Evolutionary conservation across 2,113 vertebrate species (phyloP), one percentile per base, ranked within the genome.

Genomic region (Collichthys lucidus): DNA sequence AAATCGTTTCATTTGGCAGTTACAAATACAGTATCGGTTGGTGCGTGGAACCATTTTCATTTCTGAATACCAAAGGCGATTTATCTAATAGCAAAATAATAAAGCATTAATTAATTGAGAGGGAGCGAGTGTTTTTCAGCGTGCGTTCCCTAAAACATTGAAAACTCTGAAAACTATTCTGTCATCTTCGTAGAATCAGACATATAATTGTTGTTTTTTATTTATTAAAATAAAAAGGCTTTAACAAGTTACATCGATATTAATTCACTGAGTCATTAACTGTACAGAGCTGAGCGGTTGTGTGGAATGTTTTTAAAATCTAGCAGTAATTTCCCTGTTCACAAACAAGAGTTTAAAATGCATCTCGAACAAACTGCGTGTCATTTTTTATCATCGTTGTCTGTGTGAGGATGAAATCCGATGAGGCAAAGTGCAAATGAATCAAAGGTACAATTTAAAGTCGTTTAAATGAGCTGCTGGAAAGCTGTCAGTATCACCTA

Each of bases 401-500:
- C 46, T 68, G 68, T 84, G 65, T 71, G 60, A 55, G 12, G 40
- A 68, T 82, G 60, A 55, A 66, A 83, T 80, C 57, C 40, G 19
- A 87, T 83, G 79, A 88, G 67, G 60, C 82, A 84, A 86, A 90
- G 84, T 90, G 83, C 75, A 85, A 85, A 56, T 74, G 65, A 86
- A 73, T 85, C 42, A 78, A 84, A 67, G 46, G 60, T 66, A 85
- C 60, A 73, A 40, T 40, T 40, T 40, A 40, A 40, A 88, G 69
- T 83, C 4, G 46, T 75, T 64, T 61, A 9, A 75, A 71, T 70
- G 5, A 81, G 71, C 59, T 77, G 24, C 50, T n/a, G 47, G 56
- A 76, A 65, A 65, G 70, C 47, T 77, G 63, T 84, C 20, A 81
- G 42, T 64, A 59, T 88, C 59, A 65, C 24, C 53, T 26, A 80